A percentile compares a stretch with the other conserved stretches of the same genome.
Conservation (phyloP, 2,113 vertebrate species). For the Eulacestoma nigropectus region DNA sequence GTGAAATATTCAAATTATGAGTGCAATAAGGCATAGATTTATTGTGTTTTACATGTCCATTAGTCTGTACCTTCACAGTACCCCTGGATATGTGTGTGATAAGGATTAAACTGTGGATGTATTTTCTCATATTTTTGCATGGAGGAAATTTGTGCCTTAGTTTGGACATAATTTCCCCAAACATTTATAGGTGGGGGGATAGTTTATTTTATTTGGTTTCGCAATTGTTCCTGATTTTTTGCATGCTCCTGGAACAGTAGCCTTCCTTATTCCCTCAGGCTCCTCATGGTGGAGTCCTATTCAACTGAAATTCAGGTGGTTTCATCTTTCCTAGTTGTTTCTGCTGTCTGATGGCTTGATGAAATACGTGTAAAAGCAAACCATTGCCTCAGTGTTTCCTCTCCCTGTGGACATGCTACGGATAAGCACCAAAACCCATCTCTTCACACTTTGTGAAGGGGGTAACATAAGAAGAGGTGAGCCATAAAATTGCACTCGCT, state of each 20-base stretch:
- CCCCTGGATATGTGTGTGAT: background rate
- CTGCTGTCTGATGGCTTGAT: background rate
- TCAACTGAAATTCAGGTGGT: background rate
- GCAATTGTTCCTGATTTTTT: background rate
- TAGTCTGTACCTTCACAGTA: background rate
- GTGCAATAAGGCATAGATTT: background rate
- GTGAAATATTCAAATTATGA: background rate
- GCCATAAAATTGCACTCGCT: background rate
- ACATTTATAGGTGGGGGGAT: background rate
- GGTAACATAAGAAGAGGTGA: rapidly evolving
- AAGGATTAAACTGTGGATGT: background rate
- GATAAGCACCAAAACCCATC: background rate
- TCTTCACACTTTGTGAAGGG: background rate
- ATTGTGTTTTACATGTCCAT: background rate
- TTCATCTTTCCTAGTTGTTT: background rate
- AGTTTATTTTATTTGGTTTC: background rate
- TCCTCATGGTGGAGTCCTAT: background rate
- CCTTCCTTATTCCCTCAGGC: background rate
- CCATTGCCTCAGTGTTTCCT: background rate
- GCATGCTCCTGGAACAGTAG: rapidly evolving
- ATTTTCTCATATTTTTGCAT: background rate
- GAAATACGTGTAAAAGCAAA: background rate
- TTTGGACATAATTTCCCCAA: background rate
- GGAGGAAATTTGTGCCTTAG: background rate
- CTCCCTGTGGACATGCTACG: rapidly evolving